phyloP scores from a whole-genome alignment of 2,113 vertebrate species.

The Xiphorhynchus elegans region DNA sequence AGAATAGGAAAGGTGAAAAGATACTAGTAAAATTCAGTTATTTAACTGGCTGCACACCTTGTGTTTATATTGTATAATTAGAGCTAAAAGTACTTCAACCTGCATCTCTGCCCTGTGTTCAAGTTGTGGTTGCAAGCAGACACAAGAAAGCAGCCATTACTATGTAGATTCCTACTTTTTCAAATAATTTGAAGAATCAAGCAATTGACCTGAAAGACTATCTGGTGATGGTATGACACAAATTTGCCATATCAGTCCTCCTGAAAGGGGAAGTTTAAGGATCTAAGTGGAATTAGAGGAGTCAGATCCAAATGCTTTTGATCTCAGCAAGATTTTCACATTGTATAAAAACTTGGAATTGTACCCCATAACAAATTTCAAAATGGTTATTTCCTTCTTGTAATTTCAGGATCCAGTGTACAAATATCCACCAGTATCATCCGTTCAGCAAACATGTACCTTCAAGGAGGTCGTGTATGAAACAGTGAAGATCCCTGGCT shows the following conservation, averaged over 20 bases:
- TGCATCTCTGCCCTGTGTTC: background rate
- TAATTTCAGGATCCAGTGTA: constrained; percentile 79
- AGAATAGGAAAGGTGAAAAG: background rate
- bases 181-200: background rate
- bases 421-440: constrained; percentile 53
- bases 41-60: background rate
- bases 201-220: background rate
- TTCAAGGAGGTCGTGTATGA: constrained; percentile 85
- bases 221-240: background rate
- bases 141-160: background rate
- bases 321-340: background rate
- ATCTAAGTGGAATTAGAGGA: background rate
- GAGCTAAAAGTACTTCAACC: background rate
- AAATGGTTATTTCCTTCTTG: background rate
- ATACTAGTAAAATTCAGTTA: background rate
- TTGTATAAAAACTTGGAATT: background rate
- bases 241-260: background rate
- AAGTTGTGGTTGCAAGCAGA: background rate
- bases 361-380: background rate
- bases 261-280: background rate
- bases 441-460: constrained; percentile 80
- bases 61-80: background rate
- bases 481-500: constrained; percentile 82
- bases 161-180: background rate
- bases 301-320: background rate